Base-by-base conservation (phyloP, 2,113 vertebrate species). In the Jacana jacana region DNA sequence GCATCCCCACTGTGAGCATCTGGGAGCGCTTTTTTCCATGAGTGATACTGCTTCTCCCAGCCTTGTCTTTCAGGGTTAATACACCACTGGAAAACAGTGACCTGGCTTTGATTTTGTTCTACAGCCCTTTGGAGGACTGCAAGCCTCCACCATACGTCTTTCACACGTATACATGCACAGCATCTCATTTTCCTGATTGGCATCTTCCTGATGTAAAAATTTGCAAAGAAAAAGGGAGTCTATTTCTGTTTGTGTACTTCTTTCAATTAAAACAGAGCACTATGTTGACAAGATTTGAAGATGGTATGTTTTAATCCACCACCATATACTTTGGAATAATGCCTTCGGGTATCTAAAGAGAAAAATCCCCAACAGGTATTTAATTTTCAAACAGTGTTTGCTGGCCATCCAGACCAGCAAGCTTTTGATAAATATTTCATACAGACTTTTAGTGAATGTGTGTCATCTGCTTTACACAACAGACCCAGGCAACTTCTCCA, bases 391-490 rank as follows among this genome's bases (percentile, higher is more conserved):
- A 79, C 46, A 69, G 25, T 54, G 33, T 52, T 61, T 57, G 39
- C 55, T 86, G 40, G 52, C 9, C 49, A 93, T 58, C n/a, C 73
- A 87, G 52, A 78, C 37, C 25, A 90, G 61, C 1, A 6, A 76
- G 27, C 11, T 89, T 92, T 81, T 81, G 65, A 81, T 60, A 86
- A 93, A 85, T 79, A 91, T 90, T 94, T 93, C 31, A 46, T 49
- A 33, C 52, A 27, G 16, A 35, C 52, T 95, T 94, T 86, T 57
- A 79, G 37, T 65, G 69, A n/a, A 30, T 46, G 13, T 58, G 9
- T 58, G 35, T 60, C 28, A n/a, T 65, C 60, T 83, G 9, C 58
- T 82, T 86, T 73, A 85, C 18, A 17, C 15, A 88, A 86, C 66
- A 68, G 69, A 88, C 28, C 13, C 48, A 90, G 58, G 79, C 10